A percentile compares a stretch with the other conserved stretches of the same genome.
Conservation (phyloP, 1,140 invertebrate species). For the Whitmania pigra region DNA sequence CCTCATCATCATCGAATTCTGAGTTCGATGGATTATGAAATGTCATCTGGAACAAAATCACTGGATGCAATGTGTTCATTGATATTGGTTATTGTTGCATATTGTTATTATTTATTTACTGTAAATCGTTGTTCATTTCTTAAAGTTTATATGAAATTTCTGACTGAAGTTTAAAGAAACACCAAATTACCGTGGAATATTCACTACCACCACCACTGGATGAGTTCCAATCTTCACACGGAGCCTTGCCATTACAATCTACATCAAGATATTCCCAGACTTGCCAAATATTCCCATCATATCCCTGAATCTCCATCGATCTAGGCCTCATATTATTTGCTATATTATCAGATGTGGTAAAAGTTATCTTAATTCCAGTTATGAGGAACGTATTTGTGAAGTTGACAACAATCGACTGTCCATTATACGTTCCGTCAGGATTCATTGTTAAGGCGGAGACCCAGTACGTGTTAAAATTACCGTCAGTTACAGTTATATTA, state of each 20-base stretch:
- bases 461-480: background rate
- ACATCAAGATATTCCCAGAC: background rate
- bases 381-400: background rate
- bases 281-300: background rate
- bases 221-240: too few species aligned
- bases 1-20: background rate
- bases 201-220: background rate
- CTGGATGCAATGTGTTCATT: background rate
- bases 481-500: background rate
- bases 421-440: background rate
- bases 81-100: background rate
- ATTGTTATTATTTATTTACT: background rate
- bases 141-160: too few species aligned
- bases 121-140: background rate
- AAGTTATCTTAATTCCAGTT: background rate
- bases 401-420: background rate
- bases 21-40: background rate
- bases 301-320: constrained; percentile 5
- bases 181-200: background rate
- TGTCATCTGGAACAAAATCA: background rate
- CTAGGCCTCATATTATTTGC: background rate
- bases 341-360: background rate
- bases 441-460: background rate
- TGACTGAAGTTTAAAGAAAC: background rate
- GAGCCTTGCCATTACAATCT: too few species aligned